Percentiles rank a stretch among this genome's conserved stretches.
phyloP scores from a whole-genome alignment of 1,140 invertebrate genomes.

The Metaphire vulgaris region DNA sequence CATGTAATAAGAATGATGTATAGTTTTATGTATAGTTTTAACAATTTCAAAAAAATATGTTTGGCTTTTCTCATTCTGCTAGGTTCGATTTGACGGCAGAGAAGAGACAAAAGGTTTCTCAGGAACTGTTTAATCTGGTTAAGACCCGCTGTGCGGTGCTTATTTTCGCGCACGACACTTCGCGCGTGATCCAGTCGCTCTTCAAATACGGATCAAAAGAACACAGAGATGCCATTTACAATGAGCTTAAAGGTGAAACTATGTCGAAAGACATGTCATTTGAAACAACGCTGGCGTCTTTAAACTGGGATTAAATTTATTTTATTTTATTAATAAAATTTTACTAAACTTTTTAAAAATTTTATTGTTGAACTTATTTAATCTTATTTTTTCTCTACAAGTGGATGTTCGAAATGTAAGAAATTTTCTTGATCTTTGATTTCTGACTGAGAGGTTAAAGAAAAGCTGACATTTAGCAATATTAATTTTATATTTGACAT shows the following conservation, averaged over 20 bases:
- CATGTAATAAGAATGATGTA: background rate
- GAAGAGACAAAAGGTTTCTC: slow-evolving; percentile 62
- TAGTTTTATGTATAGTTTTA: background rate
- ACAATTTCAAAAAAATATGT: background rate
- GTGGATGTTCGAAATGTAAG: no score
- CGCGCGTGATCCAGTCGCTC: slow-evolving; percentile 79
- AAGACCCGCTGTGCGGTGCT: slow-evolving; percentile 63
- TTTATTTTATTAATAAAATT: slow-evolving; percentile 5
- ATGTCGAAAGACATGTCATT: no score
- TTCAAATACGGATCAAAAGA: slow-evolving; percentile 65
- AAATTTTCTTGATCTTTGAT: no score
- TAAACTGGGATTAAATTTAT: background rate
- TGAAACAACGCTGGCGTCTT: no score
- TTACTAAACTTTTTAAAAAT: slow-evolving; percentile 3
- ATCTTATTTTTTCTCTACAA: no score
- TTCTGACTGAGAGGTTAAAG: no score
- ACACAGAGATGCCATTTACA: slow-evolving; percentile 64
- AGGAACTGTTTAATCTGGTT: slow-evolving; percentile 65
- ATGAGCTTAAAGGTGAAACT: slow-evolving; percentile 61
- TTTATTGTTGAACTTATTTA: slow-evolving; percentile 29
- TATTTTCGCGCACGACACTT: slow-evolving; percentile 77
- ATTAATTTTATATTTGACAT: no score
- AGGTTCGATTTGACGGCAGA: slow-evolving; percentile 53
- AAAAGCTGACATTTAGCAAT: no score
- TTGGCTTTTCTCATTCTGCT: background rate